A percentile compares a stretch with the other conserved stretches of the same genome.
These are phyloP conservation scores for Limnephilus marmoratus DNA, from an alignment of 2,888 invertebrate genomes.

Conservation along the genomic window DNA sequence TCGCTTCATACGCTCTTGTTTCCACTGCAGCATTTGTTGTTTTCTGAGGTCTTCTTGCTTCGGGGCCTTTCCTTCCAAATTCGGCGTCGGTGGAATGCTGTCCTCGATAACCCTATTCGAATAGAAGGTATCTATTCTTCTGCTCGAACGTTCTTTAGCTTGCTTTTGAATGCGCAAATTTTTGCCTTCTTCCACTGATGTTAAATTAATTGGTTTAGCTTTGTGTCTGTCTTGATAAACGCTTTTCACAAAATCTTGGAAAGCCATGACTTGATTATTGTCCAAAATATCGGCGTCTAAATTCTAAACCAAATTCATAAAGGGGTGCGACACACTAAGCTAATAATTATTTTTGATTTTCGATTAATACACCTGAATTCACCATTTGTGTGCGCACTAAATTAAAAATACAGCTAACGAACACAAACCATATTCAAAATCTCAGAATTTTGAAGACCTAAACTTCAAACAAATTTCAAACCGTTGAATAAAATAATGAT, in stretches of 20 bases:
- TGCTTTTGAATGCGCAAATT: slow-evolving; percentile 55
- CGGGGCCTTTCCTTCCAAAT: slow-evolving; percentile 29
- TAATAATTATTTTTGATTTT: neutral
- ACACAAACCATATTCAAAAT: neutral
- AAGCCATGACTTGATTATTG: slow-evolving; percentile 14
- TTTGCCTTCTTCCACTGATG: slow-evolving; percentile 54
- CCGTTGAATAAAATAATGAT: slow-evolving; percentile 19
- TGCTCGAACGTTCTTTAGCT: slow-evolving; percentile 56
- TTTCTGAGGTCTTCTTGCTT: slow-evolving; percentile 52
- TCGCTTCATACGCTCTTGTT: slow-evolving; percentile 50
- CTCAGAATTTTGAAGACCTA: neutral
- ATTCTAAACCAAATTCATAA: neutral
- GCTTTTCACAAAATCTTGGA: slow-evolving; percentile 53
- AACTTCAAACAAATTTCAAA: slow-evolving; percentile 17
- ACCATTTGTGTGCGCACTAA: neutral
- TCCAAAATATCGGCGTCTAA: neutral
- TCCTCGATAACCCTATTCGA: slow-evolving; percentile 52
- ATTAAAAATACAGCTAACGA: neutral
- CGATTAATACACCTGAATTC: neutral
- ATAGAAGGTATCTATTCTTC: slow-evolving; percentile 55
- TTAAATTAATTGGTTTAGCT: slow-evolving; percentile 49
- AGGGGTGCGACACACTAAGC: neutral
- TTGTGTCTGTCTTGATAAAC: slow-evolving; percentile 56
- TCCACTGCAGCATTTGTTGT: slow-evolving; percentile 61
- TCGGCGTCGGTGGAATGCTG: slow-evolving; percentile 38